Evolutionary conservation across 2,113 vertebrate genomes (phyloP), one percentile per base, ranked within the genome.

Genomic region (Oreocharis arfaki): DNA sequence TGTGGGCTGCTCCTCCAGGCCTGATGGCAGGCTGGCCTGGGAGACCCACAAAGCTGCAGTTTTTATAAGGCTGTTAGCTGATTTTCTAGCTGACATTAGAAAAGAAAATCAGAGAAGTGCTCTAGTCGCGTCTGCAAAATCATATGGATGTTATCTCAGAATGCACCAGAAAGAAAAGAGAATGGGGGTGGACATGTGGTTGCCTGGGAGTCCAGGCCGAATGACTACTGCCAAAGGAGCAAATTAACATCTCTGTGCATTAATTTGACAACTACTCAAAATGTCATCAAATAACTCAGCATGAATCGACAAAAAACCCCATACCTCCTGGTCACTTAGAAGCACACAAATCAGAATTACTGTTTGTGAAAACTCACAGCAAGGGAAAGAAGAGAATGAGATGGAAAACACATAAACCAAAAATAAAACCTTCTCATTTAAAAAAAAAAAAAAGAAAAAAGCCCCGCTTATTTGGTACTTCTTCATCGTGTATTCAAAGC

Each of bases 261-360:
- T 67, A 63, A 71, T 71, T 47, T 84, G 39, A 4, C 33, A 87
- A 35, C n/a, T 53, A 47, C 50, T 67, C 56, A 89, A 89, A 91
- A 67, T 2, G 0, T 5, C 13, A 47, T 15, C 6, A 74, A 87
- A 70, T 30, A 65, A 7, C 32, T 76, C n/a, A 59, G 26, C 14
- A 39, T 13, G 28, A 70, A 63, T n/a, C 75, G 27, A 52, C 26
- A 20, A 63, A 84, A 78, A 20, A 0, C 0, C 6, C 7, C 6
- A 6, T 39, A 41, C 3, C 2, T 85, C 24, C 19, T 56, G 3
- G 3, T 68, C 24, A 60, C 14, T 27, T 24, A 55, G 78, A 70
- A 55, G 16, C 7, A 49, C 11, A 60, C 23, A 76, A 52, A 82
- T 75, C 8, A 28, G 15, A 84, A 84, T 35, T 57, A 47, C 20